Base-by-base conservation (phyloP, 1,140 invertebrate genomes). In the Ceratosolen fusciceps region DNA sequence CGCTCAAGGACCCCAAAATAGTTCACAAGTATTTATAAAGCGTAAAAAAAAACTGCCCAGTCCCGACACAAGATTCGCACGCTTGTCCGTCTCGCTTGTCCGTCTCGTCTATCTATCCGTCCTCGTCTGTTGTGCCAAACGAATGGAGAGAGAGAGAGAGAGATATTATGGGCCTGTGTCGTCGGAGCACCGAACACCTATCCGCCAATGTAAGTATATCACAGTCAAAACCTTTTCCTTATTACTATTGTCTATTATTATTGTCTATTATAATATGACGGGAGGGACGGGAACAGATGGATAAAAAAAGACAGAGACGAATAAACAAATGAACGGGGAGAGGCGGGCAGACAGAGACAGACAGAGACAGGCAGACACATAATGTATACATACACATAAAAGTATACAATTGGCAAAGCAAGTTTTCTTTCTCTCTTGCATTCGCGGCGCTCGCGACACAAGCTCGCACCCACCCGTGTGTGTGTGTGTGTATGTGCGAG, bases 1-100 rank as follows among this genome's bases (percentile, higher is more conserved):
- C 29, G 39, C 21, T 74, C 56, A 12, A 47, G 73, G 73, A 9
- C 56, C 56, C 56, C 14, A 21, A 77, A 71, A 77, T 77, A 77
- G 49, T 62, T 62, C 21, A n/a, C 37, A 39, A n/a, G 26, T 77
- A 70, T 70, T 68, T 77, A 77, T 67, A 77, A n/a, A 65, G 65
- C 29, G 62, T 31, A n/a, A n/a, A n/a, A n/a, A 68, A 43, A 56
- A 74, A 47, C 26, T 49, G n/a, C 43, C 43, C 24, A 49, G 58
- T 75, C 43, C 21, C 26, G 74, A 29, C n/a, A 29, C 47, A 56
- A 67, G 58, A 68, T 68, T 77, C 34, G 65, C 49, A 14, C 34
- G n/a, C 16, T 65, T 76, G 52, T 65, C 39, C 12, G 31, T 34
- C 74, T 77, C 75, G 39, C 52, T 77, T n/a, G n/a, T n/a, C n/a